Base-by-base conservation (phyloP, 1,140 invertebrate species). In the Scaptomyza hsui region DNA sequence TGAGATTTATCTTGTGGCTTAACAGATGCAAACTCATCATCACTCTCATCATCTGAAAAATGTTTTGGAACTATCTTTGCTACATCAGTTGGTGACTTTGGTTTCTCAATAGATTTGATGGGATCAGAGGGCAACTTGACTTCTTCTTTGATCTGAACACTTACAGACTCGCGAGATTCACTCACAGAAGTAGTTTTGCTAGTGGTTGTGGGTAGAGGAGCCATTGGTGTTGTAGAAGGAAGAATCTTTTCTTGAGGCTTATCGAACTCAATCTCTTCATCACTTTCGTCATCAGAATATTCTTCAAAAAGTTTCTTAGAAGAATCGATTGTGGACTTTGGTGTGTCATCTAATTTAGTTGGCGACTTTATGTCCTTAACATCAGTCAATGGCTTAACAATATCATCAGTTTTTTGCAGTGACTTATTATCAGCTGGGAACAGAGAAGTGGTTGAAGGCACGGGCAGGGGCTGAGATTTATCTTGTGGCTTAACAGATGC, bases 1-100 rank as follows among this genome's bases (percentile, higher is more conserved):
- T 53, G n/a, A n/a, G n/a, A n/a, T n/a, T n/a, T 63, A 29, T 41
- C 35, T 39, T 44, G 26, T 21, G 47, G 24, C 3, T 37, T 65
- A 12, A 4, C 16, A 44, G 41, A 35, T 13, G 24, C 24, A 29
- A 51, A 18, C 6, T 67, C 63, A 2, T 63, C 59, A 42, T 74
- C 65, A n/a, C 44, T 62, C 32, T 63, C 72, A 32, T 64, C 59
- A 26, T 70, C 72, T 5, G 72, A 73, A 37, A 49, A 67, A 3
- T 44, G n/a, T 21, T 56, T 56, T 1, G 24, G 24, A 60, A 10
- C 35, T 16, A 26, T 10, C 55, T 72, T 55, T 4, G 2, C n/a
- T 47, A 18, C 12, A 1, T 61, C 67, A 48, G 52, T 24, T 1
- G 59, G 59, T 4, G 59, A 45, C 37, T 45, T 64, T 18, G 49